phyloP scores from a whole-genome alignment of 2,888 invertebrate species.

The Lucinisca nassula region DNA sequence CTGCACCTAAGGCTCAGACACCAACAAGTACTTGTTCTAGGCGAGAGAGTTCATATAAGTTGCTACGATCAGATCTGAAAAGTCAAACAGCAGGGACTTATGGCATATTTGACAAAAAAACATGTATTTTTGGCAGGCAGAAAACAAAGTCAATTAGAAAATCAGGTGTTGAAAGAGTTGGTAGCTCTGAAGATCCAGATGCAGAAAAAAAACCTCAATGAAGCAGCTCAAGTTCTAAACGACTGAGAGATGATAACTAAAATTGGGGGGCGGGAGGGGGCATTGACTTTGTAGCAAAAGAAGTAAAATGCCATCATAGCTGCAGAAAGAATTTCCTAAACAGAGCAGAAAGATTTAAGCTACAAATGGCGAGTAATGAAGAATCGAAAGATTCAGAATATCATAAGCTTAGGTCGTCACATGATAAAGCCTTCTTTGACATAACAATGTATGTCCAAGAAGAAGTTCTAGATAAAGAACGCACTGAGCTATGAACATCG shows the following conservation, averaged over 20 bases:
- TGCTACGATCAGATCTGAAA: not conserved
- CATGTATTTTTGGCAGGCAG: constrained; percentile 15
- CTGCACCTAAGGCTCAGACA: not conserved
- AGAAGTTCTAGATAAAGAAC: not conserved
- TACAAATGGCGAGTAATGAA: not conserved
- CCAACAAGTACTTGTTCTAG: not conserved
- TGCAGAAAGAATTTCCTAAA: constrained; percentile 19
- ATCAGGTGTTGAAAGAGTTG: not conserved
- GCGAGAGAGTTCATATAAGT: not conserved
- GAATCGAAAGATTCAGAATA: not conserved
- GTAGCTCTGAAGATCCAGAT: not conserved
- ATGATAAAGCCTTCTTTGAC: constrained; percentile 7
- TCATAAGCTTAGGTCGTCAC: not conserved
- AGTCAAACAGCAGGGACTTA: not conserved
- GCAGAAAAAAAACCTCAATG: not conserved
- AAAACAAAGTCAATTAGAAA: not conserved
- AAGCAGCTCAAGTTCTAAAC: constrained; percentile 26
- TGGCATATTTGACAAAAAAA: not conserved
- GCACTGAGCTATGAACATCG: not conserved
- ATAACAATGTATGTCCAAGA: constrained; percentile 6
- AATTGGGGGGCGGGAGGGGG: constrained; percentile 11
- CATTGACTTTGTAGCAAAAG: constrained; percentile 35
- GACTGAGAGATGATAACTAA: constrained; percentile 23
- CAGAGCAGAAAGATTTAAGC: not conserved
- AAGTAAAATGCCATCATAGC: constrained; percentile 23